phyloP scores from a whole-genome alignment of 2,113 vertebrate species.

The Uropsilus gracilis region DNA sequence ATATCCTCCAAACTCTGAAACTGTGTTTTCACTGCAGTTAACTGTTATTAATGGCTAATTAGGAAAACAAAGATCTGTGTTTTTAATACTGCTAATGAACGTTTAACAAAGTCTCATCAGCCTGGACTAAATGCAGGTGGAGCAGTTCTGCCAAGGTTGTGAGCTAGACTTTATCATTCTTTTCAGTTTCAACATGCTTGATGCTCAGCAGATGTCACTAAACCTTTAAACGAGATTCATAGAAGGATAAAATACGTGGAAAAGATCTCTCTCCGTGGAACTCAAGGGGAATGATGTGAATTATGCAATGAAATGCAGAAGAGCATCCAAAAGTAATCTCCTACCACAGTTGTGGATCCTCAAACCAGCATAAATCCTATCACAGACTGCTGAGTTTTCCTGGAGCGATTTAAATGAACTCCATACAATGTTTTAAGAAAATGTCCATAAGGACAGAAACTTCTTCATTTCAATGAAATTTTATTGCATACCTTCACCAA shows the following conservation, averaged over 20 bases:
- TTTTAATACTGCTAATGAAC: conserved; percentile 51
- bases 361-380: conserved; percentile 69
- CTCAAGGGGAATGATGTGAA: conserved; percentile 81
- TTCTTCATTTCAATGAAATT: not conserved
- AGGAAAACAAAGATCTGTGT: not conserved
- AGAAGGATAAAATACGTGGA: conserved; percentile 78
- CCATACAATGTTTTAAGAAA: not conserved
- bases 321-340: conserved; percentile 84
- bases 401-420: not conserved
- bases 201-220: conserved; percentile 86
- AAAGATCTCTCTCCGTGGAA: conserved; percentile 80
- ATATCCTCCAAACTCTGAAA: conserved; percentile 16
- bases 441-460: not conserved
- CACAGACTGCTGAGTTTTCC: not conserved
- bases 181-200: conserved; percentile 74
- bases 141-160: not conserved
- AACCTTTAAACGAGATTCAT: conserved; percentile 81
- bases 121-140: not conserved
- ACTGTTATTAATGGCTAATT: conserved; percentile 41
- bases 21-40: conserved; percentile 1
- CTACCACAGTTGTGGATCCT: conserved; percentile 79
- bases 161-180: not conserved
- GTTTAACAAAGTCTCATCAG: not conserved
- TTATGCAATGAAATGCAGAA: conserved; percentile 78
- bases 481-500: not conserved